phyloP scores from a whole-genome alignment of 2,113 vertebrate genomes.

The Channa maculata region DNA sequence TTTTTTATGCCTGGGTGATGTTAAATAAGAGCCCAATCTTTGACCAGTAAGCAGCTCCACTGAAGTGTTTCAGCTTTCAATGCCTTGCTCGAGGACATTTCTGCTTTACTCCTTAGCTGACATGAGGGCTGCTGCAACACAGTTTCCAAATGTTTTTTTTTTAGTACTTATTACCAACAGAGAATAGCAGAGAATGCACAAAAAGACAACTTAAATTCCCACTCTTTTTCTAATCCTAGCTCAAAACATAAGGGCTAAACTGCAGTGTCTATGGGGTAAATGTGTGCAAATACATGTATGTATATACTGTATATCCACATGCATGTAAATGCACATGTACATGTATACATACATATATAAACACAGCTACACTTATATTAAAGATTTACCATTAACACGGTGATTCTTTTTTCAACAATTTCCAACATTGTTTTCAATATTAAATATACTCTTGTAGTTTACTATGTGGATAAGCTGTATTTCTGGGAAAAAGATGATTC shows the following conservation, averaged over 20 bases:
- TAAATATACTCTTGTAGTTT: too few relatives aligned
- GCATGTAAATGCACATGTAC: too few relatives aligned
- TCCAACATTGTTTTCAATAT: too few relatives aligned
- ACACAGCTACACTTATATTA: too few relatives aligned
- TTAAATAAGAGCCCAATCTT: constrained; percentile 26
- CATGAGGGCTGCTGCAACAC: background rate
- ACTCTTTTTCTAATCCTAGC: background rate
- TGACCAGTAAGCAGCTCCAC: constrained; percentile 25
- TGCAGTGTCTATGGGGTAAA: too few relatives aligned
- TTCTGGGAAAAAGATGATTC: too few relatives aligned
- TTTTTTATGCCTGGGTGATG: constrained; percentile 49
- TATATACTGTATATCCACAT: too few relatives aligned
- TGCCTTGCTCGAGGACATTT: constrained; percentile 60
- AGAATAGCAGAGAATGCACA: background rate
- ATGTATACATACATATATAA: too few relatives aligned
- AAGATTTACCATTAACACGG: too few relatives aligned
- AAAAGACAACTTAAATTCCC: background rate
- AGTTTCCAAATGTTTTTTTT: background rate
- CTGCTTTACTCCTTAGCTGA: constrained; percentile 3
- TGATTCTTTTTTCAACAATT: too few relatives aligned
- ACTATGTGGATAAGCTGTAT: too few relatives aligned
- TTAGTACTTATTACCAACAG: background rate
- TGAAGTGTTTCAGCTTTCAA: constrained; percentile 9
- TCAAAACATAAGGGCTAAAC: background rate
- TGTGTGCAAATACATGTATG: too few relatives aligned